Evolutionary conservation across 1,140 invertebrate genomes (phyloP), one percentile per base, ranked within the genome.

Genomic region (Heliothis subflexa): DNA sequence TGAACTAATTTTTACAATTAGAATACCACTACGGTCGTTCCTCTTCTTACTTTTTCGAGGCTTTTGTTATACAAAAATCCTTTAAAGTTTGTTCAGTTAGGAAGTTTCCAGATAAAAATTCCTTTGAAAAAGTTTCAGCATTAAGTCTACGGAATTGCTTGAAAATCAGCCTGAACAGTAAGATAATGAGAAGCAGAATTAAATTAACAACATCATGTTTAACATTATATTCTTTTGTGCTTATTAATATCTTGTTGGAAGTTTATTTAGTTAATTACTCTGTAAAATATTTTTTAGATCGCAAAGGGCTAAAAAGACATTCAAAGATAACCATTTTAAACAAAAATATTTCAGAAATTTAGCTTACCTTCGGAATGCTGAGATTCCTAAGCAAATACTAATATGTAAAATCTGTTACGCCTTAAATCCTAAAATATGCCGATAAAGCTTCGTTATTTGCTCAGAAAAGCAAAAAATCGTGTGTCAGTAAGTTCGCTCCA

Each of bases 21-120:
- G n/a, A 68, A 47, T 68, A 68, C 62, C n/a, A 55, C 21, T 14
- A 11, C 45, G 21, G 49, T 21, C 52, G 70, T 72, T 40, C 59
- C 28, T 66, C 47, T 55, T 28, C 62, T 66, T 57, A 40, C 62
- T 47, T 57, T 55, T 55, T 68, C n/a, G 47, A 47, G 11, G 49
- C 25, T 45, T 64, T 76, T 76, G 74, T 76, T 66, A 76, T 25
- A 76, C 61, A 66, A 66, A 76, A 76, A 55, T 66, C 57, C 14
- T 52, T 14, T 16, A 33, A 59, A 74, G 59, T 75, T 75, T 28
- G 16, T 64, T 52, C 45, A 55, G 25, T 76, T 66, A 18, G 12
- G 9, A 77, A 77, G 62, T 77, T 77, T 55, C 61, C 5, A 77
- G 74, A 77, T 77, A 55, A 68, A 77, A 68, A 77, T 77, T 66